phyloP scores from a whole-genome alignment of 23 tunicate genomes.

The Trididemnum nubilum region DNA sequence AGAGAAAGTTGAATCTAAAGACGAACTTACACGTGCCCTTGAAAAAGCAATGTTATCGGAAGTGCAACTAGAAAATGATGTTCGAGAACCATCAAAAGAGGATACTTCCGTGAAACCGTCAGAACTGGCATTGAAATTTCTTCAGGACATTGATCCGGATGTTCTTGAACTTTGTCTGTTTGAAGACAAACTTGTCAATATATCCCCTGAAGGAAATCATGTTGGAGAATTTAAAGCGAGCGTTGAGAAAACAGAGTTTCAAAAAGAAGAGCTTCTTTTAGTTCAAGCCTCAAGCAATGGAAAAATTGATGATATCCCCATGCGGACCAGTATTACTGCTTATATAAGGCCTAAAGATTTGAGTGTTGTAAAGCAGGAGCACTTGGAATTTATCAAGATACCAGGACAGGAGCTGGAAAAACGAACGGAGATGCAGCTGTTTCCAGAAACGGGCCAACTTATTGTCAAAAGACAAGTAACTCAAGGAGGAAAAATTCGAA shows the following conservation, averaged over 20 bases:
- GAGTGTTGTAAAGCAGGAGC: slow-evolving; percentile 66
- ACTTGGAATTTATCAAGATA: slow-evolving; percentile 60
- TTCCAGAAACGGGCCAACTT: slow-evolving; percentile 52
- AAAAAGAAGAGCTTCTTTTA: slow-evolving; percentile 45
- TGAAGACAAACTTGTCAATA: slow-evolving; percentile 64
- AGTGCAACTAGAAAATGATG: neutral
- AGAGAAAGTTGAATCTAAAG: neutral
- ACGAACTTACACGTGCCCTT: neutral
- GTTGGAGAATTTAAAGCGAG: slow-evolving; percentile 63
- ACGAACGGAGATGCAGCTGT: slow-evolving; percentile 46
- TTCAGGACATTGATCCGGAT: slow-evolving; percentile 47
- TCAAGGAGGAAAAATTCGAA: slow-evolving; percentile 44
- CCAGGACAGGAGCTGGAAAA: slow-evolving; percentile 83
- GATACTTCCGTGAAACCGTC: neutral
- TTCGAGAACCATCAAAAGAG: too few relatives aligned
- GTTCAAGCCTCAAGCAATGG: slow-evolving; percentile 75
- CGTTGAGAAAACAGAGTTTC: slow-evolving; percentile 43
- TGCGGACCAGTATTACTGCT: slow-evolving; percentile 61
- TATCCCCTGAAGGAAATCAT: slow-evolving; percentile 61
- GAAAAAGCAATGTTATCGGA: neutral
- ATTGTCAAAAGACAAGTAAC: slow-evolving; percentile 49
- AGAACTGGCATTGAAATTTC: slow-evolving; percentile 35
- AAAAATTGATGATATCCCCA: slow-evolving; percentile 71
- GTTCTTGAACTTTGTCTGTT: slow-evolving; percentile 52
- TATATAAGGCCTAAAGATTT: slow-evolving; percentile 49